A percentile compares a stretch with the other conserved stretches of the same genome.
Evolutionary conservation across 2,797 vertebrate species (phyloP).

Genomic region (Rhynchonycteris naso): DNA sequence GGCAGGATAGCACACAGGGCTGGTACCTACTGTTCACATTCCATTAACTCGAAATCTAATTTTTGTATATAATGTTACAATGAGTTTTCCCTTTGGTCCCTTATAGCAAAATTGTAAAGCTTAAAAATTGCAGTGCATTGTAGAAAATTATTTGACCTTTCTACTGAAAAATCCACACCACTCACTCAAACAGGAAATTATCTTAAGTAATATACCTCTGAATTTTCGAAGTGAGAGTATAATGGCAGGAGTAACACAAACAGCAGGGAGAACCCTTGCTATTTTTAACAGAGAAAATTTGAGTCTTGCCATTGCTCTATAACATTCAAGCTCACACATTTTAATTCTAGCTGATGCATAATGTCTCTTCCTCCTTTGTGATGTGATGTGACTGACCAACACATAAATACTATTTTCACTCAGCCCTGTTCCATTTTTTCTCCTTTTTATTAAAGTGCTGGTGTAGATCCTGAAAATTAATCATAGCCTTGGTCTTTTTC

Average conservation of each 20-base stretch:
- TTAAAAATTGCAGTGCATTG: constrained; percentile 33
- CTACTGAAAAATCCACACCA: background rate
- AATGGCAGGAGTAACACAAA: constrained; percentile 30
- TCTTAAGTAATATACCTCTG: constrained; percentile 33
- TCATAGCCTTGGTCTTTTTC: background rate
- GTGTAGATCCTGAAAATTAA: background rate
- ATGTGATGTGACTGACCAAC: background rate
- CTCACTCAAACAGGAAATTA: constrained; percentile 35
- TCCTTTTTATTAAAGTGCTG: background rate
- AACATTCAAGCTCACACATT: background rate
- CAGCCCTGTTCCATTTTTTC: background rate
- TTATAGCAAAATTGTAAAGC: constrained; percentile 46
- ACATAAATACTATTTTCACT: background rate
- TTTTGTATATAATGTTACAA: constrained; percentile 10
- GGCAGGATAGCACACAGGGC: background rate
- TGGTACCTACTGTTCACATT: background rate
- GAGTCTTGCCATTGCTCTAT: background rate
- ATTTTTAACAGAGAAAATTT: background rate
- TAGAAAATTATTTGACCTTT: constrained; percentile 62
- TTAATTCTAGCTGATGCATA: background rate
- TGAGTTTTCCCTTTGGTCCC: constrained; percentile 47
- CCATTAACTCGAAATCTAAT: background rate
- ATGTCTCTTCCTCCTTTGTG: constrained; percentile 22
- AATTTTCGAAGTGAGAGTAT: background rate
- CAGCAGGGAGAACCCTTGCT: background rate